Conservation (phyloP, 2,888 invertebrate genomes). For the Noctuana brunneofusca region DNA sequence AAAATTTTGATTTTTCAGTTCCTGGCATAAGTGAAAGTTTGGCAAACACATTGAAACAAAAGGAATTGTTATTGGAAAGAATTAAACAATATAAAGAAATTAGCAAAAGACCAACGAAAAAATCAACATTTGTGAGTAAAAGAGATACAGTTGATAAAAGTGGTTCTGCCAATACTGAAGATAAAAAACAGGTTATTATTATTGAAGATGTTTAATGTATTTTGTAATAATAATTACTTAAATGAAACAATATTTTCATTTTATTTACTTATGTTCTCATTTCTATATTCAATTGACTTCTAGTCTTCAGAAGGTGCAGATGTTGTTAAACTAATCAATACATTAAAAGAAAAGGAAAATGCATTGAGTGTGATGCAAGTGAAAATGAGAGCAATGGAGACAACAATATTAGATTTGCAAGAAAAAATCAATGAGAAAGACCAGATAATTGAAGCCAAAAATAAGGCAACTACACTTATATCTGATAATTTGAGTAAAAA, state of each 20-base stretch:
- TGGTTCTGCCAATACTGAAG: conserved; percentile 43
- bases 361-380: conserved; percentile 69
- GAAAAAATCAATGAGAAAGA: conserved; percentile 92
- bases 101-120: conserved; percentile 70
- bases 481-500: conserved; percentile 88
- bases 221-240: not conserved
- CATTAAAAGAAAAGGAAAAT: conserved; percentile 83
- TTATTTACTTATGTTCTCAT: not conserved
- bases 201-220: not conserved
- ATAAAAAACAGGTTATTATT: conserved; percentile 38
- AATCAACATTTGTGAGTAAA: conserved; percentile 49
- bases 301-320: conserved; percentile 59
- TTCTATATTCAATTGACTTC: not conserved
- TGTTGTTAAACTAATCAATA: conserved; percentile 82
- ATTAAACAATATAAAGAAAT: conserved; percentile 79
- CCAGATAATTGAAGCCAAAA: conserved; percentile 91
- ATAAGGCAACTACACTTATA: conserved; percentile 89
- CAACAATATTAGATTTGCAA: conserved; percentile 90
- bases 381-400: conserved; percentile 86
- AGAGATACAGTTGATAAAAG: conserved; percentile 47
- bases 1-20: conserved; percentile 51
- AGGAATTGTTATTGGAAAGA: conserved; percentile 74
- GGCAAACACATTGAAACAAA: conserved; percentile 76
- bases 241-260: too few species aligned
- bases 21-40: conserved; percentile 79